Base-by-base conservation (phyloP, 2,113 vertebrate species). In the Irena cyanogastra region DNA sequence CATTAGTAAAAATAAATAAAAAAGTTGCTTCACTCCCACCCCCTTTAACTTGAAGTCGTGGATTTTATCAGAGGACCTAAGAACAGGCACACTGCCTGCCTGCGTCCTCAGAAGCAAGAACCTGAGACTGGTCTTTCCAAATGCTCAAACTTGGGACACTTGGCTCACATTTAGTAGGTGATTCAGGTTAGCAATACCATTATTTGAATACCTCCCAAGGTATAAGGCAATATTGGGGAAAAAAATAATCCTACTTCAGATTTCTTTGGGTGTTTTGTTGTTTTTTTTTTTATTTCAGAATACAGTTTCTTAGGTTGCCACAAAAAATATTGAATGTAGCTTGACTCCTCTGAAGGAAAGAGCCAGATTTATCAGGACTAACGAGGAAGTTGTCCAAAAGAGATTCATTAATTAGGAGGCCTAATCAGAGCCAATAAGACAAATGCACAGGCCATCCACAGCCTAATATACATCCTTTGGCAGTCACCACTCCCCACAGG, bases 381-480 rank as follows among this genome's bases (percentile, higher is more conserved):
- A 95, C 64, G 75, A 94, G 90, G 56, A 93, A 83, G 92, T 92
- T 95, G 76, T 94, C 93, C 90, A 95, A 61, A 93, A 89, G 76
- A 90, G 83, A 82, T 87, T 95, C 28, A 89, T 93, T 96, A 92
- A 94, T 93, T 93, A 93, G 65, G 41, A 84, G 49, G 23, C 65
- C 72, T 97, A 93, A 96, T 94, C 92, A 90, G 57, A 94, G 63
- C 80, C 88, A 89, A 11, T 90, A 93, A 92, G 94, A 92, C 90
- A 90, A 89, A 79, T 19, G 33, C 31, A 42, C 42, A 45, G 77
- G 61, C 72, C 83, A 79, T 96, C 69, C 71, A 45, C 57, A 84
- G 69, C 65, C 37, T 64, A 84, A 82, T 93, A 90, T 44, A 87
- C 85, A 84, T 96, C 69, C 89, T 93, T 69, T 96, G 95, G 95